phyloP scores from a whole-genome alignment of 1,140 invertebrate species.

The Drosophila pandora region DNA sequence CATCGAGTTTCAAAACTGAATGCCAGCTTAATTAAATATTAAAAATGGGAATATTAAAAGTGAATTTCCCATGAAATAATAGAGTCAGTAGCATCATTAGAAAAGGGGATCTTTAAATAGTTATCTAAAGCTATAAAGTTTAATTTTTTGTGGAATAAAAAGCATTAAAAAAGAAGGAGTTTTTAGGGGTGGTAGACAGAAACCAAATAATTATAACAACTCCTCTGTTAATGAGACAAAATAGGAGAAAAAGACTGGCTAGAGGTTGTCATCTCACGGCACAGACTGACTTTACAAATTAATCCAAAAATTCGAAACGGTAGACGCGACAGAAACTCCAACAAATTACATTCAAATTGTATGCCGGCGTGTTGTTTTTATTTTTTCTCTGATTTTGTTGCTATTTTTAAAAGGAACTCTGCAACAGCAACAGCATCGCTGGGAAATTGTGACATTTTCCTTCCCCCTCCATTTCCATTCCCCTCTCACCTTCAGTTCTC shows the following conservation, averaged over 20 bases:
- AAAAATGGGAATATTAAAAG: conserved; percentile 17
- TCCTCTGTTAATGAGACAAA: conserved; percentile 14
- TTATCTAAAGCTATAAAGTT: background rate
- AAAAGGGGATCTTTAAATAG: background rate
- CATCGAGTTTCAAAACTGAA: conserved; percentile 24
- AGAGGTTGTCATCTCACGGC: conserved; percentile 16
- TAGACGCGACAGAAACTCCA: conserved; percentile 59
- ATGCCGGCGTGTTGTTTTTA: conserved; percentile 17
- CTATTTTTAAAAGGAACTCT: conserved; percentile 60
- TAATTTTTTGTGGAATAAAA: background rate
- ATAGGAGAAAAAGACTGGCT: conserved; percentile 5
- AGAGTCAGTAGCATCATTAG: conserved; percentile 5
- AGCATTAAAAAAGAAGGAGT: conserved; percentile 17
- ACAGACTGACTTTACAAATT: conserved; percentile 72
- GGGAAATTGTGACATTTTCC: conserved; percentile 76
- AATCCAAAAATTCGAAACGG: conserved; percentile 75
- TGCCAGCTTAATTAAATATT: conserved; percentile 18
- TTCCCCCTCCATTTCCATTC: conserved; percentile 33
- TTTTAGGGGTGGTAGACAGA: conserved; percentile 20
- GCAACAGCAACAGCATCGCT: conserved; percentile 24
- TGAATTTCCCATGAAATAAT: conserved; percentile 41
- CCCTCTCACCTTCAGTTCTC: conserved; percentile 3
- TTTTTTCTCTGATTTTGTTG: conserved; percentile 43
- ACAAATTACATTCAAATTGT: conserved; percentile 72
- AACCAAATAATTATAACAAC: conserved; percentile 51